These are phyloP conservation scores for Halcyon smyrnensis DNA, from an alignment of 2,797 vertebrate genomes.

Conservation along the genomic window DNA sequence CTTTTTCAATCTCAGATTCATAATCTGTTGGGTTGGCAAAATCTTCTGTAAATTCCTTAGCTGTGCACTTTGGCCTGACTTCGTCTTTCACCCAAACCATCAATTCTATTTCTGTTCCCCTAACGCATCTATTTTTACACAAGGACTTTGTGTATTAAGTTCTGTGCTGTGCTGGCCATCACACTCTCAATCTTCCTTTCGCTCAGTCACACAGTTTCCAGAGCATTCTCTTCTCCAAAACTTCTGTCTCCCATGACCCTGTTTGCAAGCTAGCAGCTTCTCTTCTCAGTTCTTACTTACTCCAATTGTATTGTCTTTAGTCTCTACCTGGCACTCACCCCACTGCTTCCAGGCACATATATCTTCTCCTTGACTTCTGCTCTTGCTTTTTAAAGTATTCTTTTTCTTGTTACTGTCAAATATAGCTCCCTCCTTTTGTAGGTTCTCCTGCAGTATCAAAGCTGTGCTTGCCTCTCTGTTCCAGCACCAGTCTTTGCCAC, in stretches of 20 bases:
- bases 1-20: constrained; percentile 11
- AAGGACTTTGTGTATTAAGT: not conserved
- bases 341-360: not conserved
- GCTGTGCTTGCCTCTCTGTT: not conserved
- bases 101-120: constrained; percentile 21
- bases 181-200: not conserved
- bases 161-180: not conserved
- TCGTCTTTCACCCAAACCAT: not conserved
- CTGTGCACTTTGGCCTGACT: not conserved
- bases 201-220: not conserved
- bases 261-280: not conserved
- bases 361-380: not conserved
- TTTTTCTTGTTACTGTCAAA: not conserved
- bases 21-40: not conserved
- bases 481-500: not conserved
- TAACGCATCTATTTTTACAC: constrained; percentile 24
- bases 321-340: not conserved
- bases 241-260: not conserved
- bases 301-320: not conserved
- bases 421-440: not conserved
- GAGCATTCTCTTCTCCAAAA: not conserved
- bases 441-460: not conserved
- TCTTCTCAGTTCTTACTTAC: not conserved
- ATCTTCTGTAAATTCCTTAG: not conserved
- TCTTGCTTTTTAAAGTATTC: not conserved